Evolutionary conservation across 2,888 invertebrate species (phyloP).

Genomic region (Caradrina kadenii): DNA sequence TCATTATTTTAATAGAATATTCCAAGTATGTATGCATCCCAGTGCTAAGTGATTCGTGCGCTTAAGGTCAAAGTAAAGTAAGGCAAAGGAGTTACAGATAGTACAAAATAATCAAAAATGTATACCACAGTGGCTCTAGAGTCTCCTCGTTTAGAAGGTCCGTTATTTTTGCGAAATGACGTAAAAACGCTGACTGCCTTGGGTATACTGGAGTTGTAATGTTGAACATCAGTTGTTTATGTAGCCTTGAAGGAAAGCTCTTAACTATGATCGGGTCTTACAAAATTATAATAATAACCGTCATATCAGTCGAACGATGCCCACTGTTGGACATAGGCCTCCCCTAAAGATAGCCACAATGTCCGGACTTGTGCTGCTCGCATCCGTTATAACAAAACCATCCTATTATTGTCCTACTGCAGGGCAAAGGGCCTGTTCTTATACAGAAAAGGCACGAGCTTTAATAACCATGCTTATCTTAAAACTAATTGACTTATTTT

Average conservation of each 20-base stretch:
- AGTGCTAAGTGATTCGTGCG: neutral
- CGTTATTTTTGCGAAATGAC: slow-evolving; percentile 19
- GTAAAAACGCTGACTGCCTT: slow-evolving; percentile 1
- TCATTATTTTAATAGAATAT: neutral
- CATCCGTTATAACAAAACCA: too few species aligned
- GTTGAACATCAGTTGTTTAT: neutral
- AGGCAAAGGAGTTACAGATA: too few species aligned
- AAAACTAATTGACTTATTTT: too few species aligned
- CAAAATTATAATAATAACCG: too few species aligned
- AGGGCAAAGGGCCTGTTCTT: too few species aligned
- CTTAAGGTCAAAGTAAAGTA: neutral
- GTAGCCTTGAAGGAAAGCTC: slow-evolving; percentile 23
- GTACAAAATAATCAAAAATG: neutral
- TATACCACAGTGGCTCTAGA: slow-evolving; percentile 3
- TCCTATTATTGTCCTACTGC: too few species aligned
- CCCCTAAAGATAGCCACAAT: too few species aligned
- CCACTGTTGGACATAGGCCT: too few species aligned
- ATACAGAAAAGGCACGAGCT: too few species aligned
- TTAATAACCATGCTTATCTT: too few species aligned
- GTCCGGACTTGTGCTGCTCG: too few species aligned
- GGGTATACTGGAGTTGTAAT: slow-evolving; percentile 5
- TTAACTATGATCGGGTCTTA: neutral
- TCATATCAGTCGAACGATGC: too few species aligned
- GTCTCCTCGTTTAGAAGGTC: neutral
- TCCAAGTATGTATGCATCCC: neutral